These are phyloP conservation scores for Lota lota DNA, from an alignment of 2,113 vertebrate species.

Conservation along the genomic window DNA sequence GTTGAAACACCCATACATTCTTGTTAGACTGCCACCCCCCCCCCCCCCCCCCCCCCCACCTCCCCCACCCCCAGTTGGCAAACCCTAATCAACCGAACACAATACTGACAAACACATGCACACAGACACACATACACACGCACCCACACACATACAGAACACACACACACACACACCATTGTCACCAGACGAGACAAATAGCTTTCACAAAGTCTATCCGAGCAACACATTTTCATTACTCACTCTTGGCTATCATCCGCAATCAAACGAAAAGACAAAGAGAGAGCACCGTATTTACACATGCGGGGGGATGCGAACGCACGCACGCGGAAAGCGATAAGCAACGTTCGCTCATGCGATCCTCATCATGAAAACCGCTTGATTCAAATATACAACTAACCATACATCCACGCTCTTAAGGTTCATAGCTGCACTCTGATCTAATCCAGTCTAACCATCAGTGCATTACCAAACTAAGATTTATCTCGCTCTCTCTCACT, in stretches of 20 bases:
- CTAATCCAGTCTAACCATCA: background rate
- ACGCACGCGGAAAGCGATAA: background rate
- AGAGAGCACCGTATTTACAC: slow-evolving; percentile 1
- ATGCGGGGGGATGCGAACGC: background rate
- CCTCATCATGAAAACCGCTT: too few species aligned
- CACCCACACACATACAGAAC: too few species aligned
- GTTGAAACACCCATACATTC: slow-evolving; percentile 72
- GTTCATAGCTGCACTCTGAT: background rate
- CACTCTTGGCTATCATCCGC: background rate
- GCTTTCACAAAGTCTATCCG: slow-evolving; percentile 12
- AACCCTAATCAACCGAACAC: background rate
- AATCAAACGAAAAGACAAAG: slow-evolving; percentile 4
- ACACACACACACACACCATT: slow-evolving; percentile 1
- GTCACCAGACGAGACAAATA: slow-evolving; percentile 7
- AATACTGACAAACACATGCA: slow-evolving; percentile 13
- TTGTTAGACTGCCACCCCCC: slow-evolving; percentile 57
- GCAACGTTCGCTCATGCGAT: too few species aligned
- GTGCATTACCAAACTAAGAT: background rate
- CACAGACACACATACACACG: background rate
- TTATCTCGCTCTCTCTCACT: background rate
- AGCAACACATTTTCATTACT: slow-evolving; percentile 5
- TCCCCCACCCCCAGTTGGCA: background rate
- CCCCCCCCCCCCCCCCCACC: background rate
- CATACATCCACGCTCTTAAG: background rate
- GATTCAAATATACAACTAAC: background rate